Base-by-base conservation (phyloP, 2,888 invertebrate genomes). In the Drosophila formosana region DNA sequence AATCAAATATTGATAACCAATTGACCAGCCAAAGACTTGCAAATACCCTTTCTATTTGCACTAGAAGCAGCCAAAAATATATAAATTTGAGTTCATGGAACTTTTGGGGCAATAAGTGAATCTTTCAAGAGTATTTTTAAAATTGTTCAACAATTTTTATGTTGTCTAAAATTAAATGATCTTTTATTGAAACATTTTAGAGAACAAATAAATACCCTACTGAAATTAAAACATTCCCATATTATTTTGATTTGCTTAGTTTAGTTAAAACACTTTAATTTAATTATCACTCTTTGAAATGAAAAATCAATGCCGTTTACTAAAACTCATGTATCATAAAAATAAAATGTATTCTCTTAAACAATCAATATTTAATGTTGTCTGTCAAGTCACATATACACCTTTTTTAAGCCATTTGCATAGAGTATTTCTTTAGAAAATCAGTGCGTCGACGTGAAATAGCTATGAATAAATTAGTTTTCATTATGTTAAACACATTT, bases 401-500 rank as follows among this genome's bases (percentile, higher is more conserved):
- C 30, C 45, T 23, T 18, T n/a, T 25, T 0, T 0, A 8, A 6
- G 7, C 8, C 23, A 34, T 7, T 13, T 52, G 4, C 0, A 11
- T 13, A 45, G 43, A 49, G 52, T 43, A 65, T 69, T 9, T 30
- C 18, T 58, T 3, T 41, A 30, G 34, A 46, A 43, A 45, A 73
- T 66, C 61, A 51, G 55, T 52, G 46, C 41, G 50, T 41, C 52
- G 60, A 49, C 50, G 47, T 55, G 63, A 64, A 75, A 57, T 68
- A 50, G 52, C 80, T 72, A 69, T 85, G 86, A 66, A 82, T 86
- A 84, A 72, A 88, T 78, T 72, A 78, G 88, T 62, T 60, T 74
- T 57, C 63, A 87, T 87, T 82, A 73, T 82, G 80, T 75, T 68
- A 34, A 52, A 63, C 80, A 76, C 66, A 71, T 72, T 71, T 72